These are phyloP conservation scores for Oceanites oceanicus DNA, from an alignment of 2,113 vertebrate species.

Conservation along the genomic window DNA sequence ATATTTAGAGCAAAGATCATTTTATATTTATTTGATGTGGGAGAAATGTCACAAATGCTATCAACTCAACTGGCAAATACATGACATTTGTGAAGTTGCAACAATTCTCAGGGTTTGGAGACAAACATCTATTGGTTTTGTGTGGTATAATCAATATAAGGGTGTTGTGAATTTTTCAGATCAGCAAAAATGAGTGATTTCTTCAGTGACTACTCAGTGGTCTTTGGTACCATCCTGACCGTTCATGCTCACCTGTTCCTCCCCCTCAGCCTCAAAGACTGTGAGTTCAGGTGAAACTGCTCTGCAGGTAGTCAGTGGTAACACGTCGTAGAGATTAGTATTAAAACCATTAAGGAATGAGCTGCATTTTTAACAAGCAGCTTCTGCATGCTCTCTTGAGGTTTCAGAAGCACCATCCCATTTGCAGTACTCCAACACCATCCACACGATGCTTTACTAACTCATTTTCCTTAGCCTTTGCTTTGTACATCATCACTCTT, in stretches of 20 bases:
- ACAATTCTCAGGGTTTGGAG: background rate
- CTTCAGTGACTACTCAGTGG: slow-evolving; percentile 48
- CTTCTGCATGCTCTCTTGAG: slow-evolving; percentile 6
- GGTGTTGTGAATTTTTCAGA: slow-evolving; percentile 57
- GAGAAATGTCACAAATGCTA: background rate
- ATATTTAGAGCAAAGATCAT: background rate
- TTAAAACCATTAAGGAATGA: slow-evolving; percentile 18
- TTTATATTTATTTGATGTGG: background rate
- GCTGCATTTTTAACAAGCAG: slow-evolving; percentile 3
- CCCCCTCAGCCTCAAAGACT: slow-evolving; percentile 50
- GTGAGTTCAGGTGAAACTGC: slow-evolving; percentile 64
- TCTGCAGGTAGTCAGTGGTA: slow-evolving; percentile 57
- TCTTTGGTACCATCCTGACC: slow-evolving; percentile 21
- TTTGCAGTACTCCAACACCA: background rate
- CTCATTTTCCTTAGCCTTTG: background rate
- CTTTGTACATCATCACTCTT: background rate
- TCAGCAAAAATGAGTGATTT: slow-evolving; percentile 3
- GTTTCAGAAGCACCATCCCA: background rate
- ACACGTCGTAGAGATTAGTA: slow-evolving; percentile 11
- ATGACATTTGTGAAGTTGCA: background rate
- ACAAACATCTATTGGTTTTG: background rate
- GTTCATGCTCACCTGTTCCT: slow-evolving; percentile 17
- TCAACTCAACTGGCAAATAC: background rate
- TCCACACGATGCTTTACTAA: slow-evolving; percentile 17
- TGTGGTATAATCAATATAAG: background rate